Base-by-base conservation (phyloP, 1,140 invertebrate species). In the Neodiprion fabricii region DNA sequence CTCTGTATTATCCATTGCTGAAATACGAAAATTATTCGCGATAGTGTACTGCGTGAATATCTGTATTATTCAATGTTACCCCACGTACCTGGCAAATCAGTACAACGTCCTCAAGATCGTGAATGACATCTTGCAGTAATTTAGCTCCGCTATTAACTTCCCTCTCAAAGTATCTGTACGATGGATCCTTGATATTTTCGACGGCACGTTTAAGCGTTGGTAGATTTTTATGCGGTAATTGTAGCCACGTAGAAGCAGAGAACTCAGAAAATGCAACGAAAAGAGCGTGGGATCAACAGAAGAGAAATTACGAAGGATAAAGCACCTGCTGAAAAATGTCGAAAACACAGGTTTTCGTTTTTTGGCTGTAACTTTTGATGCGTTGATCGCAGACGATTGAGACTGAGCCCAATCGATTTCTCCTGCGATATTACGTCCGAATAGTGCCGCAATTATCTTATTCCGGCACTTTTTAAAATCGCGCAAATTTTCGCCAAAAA, bases 111-210 rank as follows among this genome's bases (percentile, higher is more conserved):
- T 94, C 92, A 40, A 99, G 89, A 87, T 99, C 98, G 75, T 95
- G 93, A 76, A 97, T 93, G 17, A 99, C 97, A 83, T 96, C 95
- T 75, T 92, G 90, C 71, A 99, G 86, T 40, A 99, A 88, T 77
- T 92, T 93, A 0, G 96, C 93, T 5, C 98, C 98, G 76, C 95
- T 95, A 77, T 98, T 98, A 10, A 99, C 96, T 89, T 99, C 99
- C 70, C 99, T 91, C 87, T 99, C 98, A 88, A 99, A 99, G 91
- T 99, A 99, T 73, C 99, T 93, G 84, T 98, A 99, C 77, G 99
- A 86, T 4, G 98, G 97, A 91, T 99, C 98, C 87, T 98, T 98
- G 80, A 99, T 98, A 85, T 98, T 99, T 82, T 98, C 97, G 2
- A 97, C 95, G 0, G 97, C 98, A 74, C 97, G 92, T 78, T 93